Percentiles rank a stretch among this genome's conserved stretches.
Conservation (phyloP, 2,888 invertebrate genomes). For the Diabrotica balteata region DNA sequence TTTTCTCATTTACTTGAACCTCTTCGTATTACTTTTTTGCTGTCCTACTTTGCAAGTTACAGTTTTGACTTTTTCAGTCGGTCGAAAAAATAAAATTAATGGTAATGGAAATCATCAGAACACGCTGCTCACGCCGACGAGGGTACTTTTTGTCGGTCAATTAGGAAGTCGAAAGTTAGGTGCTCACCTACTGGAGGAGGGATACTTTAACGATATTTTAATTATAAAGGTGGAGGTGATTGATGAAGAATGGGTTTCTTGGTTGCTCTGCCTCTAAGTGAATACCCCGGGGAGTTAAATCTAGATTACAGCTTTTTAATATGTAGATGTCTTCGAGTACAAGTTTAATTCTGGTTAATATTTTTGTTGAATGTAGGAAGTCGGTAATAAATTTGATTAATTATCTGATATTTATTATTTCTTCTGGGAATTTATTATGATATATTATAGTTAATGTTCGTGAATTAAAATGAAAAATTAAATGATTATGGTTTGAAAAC, state of each 20-base stretch:
- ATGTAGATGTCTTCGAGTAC: constrained; percentile 24
- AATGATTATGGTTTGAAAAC: background rate
- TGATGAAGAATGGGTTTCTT: constrained; percentile 23
- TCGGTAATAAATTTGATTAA: constrained; percentile 17
- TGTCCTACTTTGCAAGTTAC: no score
- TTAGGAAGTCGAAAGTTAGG: constrained; percentile 22
- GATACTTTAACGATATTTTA: constrained; percentile 28
- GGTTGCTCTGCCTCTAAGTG: constrained; percentile 13
- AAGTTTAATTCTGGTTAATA: constrained; percentile 17
- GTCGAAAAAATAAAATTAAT: constrained; percentile 1
- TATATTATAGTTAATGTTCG: background rate
- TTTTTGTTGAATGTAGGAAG: constrained; percentile 21
- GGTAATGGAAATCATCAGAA: background rate
- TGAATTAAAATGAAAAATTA: background rate
- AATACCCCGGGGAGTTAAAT: constrained; percentile 21
- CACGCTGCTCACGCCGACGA: background rate
- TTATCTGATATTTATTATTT: background rate
- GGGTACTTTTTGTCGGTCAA: constrained; percentile 21
- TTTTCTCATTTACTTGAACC: no score
- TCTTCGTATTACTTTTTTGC: no score
- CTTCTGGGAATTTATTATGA: background rate
- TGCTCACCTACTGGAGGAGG: constrained; percentile 13
- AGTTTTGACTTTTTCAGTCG: no score
- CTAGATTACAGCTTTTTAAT: constrained; percentile 24
- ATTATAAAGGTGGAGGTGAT: constrained; percentile 26